Conservation (phyloP, 2,888 invertebrate genomes). For the Conomelus anceps region DNA sequence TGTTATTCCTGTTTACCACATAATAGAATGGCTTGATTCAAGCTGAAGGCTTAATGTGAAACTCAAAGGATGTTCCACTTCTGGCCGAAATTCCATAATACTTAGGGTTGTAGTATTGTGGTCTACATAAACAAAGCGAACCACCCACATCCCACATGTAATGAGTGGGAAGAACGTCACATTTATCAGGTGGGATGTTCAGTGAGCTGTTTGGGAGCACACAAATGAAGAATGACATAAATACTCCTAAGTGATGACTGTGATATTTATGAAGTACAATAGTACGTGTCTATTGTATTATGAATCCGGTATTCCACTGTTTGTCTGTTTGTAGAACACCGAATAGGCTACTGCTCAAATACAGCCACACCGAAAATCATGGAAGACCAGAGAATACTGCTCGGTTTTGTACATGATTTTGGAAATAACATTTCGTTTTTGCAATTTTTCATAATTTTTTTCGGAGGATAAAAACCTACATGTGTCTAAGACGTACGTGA, state of each 20-base stretch:
- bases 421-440: no score
- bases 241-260: neutral
- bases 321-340: neutral
- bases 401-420: no score
- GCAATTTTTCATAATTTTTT: no score
- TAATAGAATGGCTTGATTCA: no score
- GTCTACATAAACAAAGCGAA: neutral
- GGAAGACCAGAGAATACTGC: neutral
- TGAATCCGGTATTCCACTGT: neutral
- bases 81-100: neutral
- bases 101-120: neutral
- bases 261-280: neutral
- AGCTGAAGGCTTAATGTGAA: no score
- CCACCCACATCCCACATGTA: neutral
- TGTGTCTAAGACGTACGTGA: no score
- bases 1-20: no score
- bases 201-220: no score
- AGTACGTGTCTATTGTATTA: no score
- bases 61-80: no score
- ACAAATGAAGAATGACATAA: neutral
- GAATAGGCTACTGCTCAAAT: neutral
- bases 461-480: no score
- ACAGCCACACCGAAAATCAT: no score
- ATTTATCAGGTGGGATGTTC: neutral
- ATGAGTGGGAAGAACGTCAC: neutral